Conservation (phyloP, 1,140 invertebrate species). For the Phocides pigmalion region DNA sequence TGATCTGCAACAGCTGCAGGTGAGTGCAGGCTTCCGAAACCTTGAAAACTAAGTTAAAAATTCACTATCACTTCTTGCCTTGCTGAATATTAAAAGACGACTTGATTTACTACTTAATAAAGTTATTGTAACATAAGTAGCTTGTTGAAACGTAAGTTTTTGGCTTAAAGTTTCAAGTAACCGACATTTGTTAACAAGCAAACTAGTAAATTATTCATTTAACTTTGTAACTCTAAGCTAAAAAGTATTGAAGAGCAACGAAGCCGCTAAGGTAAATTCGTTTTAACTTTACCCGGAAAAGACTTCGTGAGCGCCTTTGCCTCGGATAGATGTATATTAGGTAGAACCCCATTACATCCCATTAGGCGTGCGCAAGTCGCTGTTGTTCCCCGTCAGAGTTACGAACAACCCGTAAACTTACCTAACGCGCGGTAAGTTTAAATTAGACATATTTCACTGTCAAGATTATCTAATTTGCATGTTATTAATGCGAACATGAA, state of each 20-base stretch:
- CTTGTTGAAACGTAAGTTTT: no score
- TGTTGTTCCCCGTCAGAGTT: slow-evolving; percentile 18
- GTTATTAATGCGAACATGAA: slow-evolving; percentile 55
- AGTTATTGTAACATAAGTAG: no score
- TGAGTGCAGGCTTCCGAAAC: no score
- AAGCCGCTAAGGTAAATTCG: slow-evolving; percentile 5
- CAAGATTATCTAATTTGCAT: slow-evolving; percentile 58
- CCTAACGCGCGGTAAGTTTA: slow-evolving; percentile 38
- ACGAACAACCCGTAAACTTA: slow-evolving; percentile 28
- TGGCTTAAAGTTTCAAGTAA: no score
- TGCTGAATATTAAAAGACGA: no score
- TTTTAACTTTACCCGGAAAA: slow-evolving; percentile 7
- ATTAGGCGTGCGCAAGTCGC: slow-evolving; percentile 10
- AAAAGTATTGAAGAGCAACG: not conserved
- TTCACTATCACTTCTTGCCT: no score
- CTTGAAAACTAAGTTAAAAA: no score
- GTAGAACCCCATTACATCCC: slow-evolving; percentile 18
- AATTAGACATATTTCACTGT: slow-evolving; percentile 60
- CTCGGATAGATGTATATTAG: slow-evolving; percentile 16
- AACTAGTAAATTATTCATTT: not conserved
- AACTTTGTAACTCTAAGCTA: not conserved
- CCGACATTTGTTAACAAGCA: not conserved
- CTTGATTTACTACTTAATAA: no score
- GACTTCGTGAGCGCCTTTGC: slow-evolving; percentile 11
- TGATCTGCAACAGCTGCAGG: no score